These are phyloP conservation scores for Drosophila tristis DNA, from an alignment of 1,140 invertebrate species.

Conservation along the genomic window DNA sequence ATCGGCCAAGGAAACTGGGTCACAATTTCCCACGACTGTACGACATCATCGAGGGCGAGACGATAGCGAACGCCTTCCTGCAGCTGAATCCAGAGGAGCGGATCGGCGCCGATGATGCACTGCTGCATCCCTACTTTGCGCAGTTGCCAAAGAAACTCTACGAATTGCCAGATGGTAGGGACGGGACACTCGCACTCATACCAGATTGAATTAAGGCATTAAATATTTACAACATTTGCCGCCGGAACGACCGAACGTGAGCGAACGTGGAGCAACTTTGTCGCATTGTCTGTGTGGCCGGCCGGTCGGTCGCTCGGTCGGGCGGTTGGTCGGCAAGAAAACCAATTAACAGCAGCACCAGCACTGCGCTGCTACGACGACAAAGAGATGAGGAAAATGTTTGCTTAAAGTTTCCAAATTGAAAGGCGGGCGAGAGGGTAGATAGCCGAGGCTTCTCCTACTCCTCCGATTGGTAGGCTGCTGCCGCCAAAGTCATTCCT, in stretches of 20 bases:
- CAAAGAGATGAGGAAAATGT: conserved; percentile 28
- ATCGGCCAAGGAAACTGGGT: conserved; percentile 91
- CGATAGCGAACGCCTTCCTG: conserved; percentile 92
- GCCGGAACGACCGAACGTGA: conserved; percentile 3
- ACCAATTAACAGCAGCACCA: conserved; percentile 62
- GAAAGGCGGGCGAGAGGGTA: background rate
- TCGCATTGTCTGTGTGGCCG: conserved; percentile 40
- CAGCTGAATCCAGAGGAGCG: conserved; percentile 94
- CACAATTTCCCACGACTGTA: conserved; percentile 94
- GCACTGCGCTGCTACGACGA: background rate
- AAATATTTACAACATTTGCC: conserved; percentile 49
- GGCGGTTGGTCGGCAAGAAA: conserved; percentile 30
- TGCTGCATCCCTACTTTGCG: conserved; percentile 95
- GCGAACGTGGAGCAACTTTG: conserved; percentile 4
- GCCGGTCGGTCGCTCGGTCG: no score
- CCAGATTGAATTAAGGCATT: conserved; percentile 55
- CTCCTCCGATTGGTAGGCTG: background rate
- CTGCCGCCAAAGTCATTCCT: conserved; percentile 11
- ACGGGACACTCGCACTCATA: background rate
- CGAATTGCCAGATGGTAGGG: conserved; percentile 95
- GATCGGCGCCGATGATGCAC: conserved; percentile 94
- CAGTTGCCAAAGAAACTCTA: conserved; percentile 94
- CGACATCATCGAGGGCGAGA: conserved; percentile 94
- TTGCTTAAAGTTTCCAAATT: conserved; percentile 47
- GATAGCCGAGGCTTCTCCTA: conserved; percentile 5